Conservation (phyloP, 2,113 vertebrate species). For the Semicossyphus pulcher region DNA sequence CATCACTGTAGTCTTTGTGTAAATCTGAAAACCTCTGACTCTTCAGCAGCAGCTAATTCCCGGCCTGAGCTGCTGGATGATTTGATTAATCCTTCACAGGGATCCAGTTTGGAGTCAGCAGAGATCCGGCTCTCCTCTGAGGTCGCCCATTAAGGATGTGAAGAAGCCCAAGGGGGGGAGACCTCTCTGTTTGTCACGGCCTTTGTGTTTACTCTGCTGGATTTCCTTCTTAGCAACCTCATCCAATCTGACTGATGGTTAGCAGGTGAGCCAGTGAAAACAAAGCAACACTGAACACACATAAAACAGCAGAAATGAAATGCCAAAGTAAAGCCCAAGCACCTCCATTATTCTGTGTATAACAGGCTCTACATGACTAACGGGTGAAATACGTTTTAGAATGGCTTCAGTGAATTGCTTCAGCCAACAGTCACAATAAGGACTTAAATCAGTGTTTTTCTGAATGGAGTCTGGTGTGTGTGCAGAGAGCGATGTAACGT, state of each 20-base stretch:
- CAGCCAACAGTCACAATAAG: too few relatives aligned
- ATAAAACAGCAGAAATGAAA: too few relatives aligned
- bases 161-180: background rate
- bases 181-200: constrained; percentile 40
- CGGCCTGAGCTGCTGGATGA: background rate
- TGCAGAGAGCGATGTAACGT: too few relatives aligned
- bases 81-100: constrained; percentile 36
- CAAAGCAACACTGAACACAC: background rate
- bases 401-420: too few relatives aligned
- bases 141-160: constrained; percentile 25
- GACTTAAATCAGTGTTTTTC: too few relatives aligned
- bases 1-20: background rate
- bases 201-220: constrained; percentile 60
- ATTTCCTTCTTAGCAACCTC: constrained; percentile 54
- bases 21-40: background rate
- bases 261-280: background rate
- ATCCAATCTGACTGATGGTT: background rate
- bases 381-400: too few relatives aligned
- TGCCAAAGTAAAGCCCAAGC: too few relatives aligned
- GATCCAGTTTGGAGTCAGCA: background rate
- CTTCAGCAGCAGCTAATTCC: background rate
- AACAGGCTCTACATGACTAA: too few relatives aligned
- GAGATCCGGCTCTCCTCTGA: constrained; percentile 29
- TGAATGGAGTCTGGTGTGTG: too few relatives aligned
- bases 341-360: too few relatives aligned